Conservation (phyloP, 2,888 invertebrate species). For the Pristionchus exspectatus region DNA sequence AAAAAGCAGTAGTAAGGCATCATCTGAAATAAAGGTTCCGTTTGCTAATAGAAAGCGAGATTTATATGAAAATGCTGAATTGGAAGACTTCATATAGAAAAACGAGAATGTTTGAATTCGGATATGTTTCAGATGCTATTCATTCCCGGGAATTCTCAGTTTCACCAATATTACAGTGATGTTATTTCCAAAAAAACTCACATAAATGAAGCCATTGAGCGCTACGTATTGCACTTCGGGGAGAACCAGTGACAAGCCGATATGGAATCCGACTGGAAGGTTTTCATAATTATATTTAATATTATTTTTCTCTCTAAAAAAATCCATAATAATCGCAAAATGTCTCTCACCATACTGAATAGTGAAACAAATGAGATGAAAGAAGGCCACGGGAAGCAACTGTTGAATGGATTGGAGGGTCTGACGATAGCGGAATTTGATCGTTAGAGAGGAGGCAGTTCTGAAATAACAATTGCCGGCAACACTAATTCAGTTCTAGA, state of each 20-base stretch:
- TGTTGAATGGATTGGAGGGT: background rate
- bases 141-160: no score
- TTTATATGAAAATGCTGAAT: no score
- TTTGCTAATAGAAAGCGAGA: no score
- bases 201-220: background rate
- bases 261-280: background rate
- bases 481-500: no score
- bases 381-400: background rate
- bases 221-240: background rate
- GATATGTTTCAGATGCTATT: no score
- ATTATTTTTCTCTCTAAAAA: no score
- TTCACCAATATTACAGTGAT: no score
- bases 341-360: background rate
- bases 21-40: background rate
- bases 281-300: no score
- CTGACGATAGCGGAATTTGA: conserved; percentile 12
- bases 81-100: no score
- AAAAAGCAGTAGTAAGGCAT: background rate
- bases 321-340: no score
- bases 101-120: no score
- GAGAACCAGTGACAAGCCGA: background rate
- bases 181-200: background rate
- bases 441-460: background rate
- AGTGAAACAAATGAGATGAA: background rate
- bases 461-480: background rate